phyloP scores from a whole-genome alignment of 1,140 invertebrate species.

The Brachionus rubens region DNA sequence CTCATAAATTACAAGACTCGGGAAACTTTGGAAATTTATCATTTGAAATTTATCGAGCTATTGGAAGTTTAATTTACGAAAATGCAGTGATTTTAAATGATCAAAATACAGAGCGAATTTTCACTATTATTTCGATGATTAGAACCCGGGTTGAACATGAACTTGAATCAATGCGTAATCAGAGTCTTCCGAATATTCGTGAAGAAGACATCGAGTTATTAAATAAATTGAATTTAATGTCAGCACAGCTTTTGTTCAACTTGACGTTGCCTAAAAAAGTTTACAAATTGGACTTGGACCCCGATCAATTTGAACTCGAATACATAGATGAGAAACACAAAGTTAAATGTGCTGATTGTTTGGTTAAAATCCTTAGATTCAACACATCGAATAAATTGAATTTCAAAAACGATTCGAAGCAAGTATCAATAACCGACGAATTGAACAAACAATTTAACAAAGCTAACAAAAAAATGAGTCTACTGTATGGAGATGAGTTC shows the following conservation, averaged over 20 bases:
- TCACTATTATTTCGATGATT: neutral
- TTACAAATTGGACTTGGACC: neutral
- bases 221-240: constrained; percentile 19
- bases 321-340: neutral
- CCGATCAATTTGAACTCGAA: neutral
- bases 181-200: too few species aligned
- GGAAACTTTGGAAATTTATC: neutral
- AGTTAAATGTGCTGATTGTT: neutral
- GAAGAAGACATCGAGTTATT: neutral
- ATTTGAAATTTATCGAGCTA: neutral
- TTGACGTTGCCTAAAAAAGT: neutral
- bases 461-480: neutral
- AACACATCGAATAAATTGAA: neutral
- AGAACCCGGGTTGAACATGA: neutral
- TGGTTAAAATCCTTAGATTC: constrained; percentile 11
- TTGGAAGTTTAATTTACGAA: constrained; percentile 6
- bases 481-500: neutral
- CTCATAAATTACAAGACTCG: neutral
- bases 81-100: neutral
- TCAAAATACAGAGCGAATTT: neutral
- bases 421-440: neutral
- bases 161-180: neutral
- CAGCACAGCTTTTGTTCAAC: constrained; percentile 10
- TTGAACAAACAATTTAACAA: neutral
- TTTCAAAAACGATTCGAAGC: neutral